These are phyloP conservation scores for Deilephila porcellus DNA, from an alignment of 2,888 invertebrate species.

Conservation along the genomic window DNA sequence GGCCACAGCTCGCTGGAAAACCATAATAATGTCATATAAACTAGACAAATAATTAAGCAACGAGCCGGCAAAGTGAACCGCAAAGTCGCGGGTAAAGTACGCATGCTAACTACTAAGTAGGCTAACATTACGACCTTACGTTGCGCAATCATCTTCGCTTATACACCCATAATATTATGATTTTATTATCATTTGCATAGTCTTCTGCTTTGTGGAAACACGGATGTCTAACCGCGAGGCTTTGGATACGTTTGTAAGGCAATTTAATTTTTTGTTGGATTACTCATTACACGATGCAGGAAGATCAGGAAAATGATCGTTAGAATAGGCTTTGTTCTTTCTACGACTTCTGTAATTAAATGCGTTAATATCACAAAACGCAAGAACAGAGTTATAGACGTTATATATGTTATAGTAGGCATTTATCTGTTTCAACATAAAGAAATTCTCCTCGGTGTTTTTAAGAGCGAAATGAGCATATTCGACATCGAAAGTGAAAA, in stretches of 20 bases:
- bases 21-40: not conserved
- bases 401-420: no score
- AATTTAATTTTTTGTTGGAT: no score
- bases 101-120: not conserved
- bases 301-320: no score
- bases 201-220: not conserved
- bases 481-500: constrained; percentile 1
- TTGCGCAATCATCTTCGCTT: not conserved
- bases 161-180: not conserved
- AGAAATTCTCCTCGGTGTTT: no score
- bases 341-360: no score
- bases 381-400: no score
- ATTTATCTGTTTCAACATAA: no score
- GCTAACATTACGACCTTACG: constrained; percentile 11
- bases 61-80: constrained; percentile 1
- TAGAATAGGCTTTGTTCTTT: no score
- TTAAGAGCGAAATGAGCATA: not conserved
- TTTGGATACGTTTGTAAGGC: not conserved
- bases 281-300: no score
- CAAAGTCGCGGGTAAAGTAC: not conserved
- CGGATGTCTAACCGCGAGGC: not conserved
- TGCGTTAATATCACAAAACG: no score
- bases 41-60: constrained; percentile 22
- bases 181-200: not conserved
- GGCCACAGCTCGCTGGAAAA: not conserved